Evolutionary conservation across 2,113 vertebrate species (phyloP).

Genomic region (Ceyx margarethae): DNA sequence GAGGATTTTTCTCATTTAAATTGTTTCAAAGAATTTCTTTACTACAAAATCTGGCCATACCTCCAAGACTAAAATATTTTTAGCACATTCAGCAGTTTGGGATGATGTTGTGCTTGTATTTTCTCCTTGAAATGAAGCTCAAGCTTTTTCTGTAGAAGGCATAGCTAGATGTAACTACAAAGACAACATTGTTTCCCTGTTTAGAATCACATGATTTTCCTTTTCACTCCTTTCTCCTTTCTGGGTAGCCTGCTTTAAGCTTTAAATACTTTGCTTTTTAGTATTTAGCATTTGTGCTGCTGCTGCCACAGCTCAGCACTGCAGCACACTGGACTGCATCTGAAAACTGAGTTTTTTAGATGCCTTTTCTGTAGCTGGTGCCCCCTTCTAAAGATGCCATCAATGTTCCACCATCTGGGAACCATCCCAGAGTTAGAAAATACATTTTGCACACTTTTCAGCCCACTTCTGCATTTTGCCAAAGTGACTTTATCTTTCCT

Average conservation of each 20-base stretch:
- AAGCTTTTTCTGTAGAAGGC: background rate
- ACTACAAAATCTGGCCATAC: background rate
- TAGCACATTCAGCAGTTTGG: background rate
- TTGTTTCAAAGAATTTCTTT: background rate
- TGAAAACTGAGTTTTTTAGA: background rate
- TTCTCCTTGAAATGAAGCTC: background rate
- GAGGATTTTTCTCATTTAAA: background rate
- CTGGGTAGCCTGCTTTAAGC: constrained; percentile 9
- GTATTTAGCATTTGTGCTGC: background rate
- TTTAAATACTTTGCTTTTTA: background rate
- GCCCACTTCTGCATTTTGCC: background rate
- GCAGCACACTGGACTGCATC: background rate
- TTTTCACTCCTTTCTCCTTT: constrained; percentile 32
- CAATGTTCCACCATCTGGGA: rapidly evolving
- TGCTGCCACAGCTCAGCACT: background rate
- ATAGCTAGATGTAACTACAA: constrained; percentile 2
- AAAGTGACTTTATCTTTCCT: background rate
- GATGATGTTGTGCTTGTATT: background rate
- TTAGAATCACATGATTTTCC: constrained; percentile 39
- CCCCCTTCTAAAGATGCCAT: background rate
- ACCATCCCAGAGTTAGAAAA: background rate
- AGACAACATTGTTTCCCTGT: constrained; percentile 18
- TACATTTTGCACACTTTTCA: background rate
- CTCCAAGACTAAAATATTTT: background rate
- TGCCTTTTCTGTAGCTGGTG: background rate